Base-by-base conservation (phyloP, 2,113 vertebrate genomes). In the Dolichotis patagonum region DNA sequence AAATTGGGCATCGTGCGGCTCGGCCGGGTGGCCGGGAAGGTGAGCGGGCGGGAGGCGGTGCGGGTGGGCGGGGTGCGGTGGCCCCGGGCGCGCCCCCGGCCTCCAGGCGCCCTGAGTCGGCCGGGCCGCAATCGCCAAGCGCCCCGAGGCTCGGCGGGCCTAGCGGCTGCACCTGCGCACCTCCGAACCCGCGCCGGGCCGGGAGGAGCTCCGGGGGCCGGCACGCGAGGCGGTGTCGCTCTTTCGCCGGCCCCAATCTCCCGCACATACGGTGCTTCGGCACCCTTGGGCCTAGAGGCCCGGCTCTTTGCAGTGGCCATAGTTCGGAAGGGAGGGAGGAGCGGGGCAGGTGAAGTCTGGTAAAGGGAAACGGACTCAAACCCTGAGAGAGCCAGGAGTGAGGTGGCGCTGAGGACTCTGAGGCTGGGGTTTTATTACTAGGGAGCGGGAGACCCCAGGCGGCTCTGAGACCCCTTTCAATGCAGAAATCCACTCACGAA, bases 11-110 rank as follows among this genome's bases (percentile, higher is more conserved):
- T 99, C 98, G 99, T 99, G 96, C 99, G 99, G 98, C 99, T 99
- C 98, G 99, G 99, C 99, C 99, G 99, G 98, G 99, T 99, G 99
- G 99, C 99, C 98, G 99, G 99, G 98, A 99, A 99, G 99, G 99
- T 99, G 99, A 97, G 97, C 95, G 54, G 90, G 46, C 93, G 54
- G 43, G 96, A 97, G 78, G 96, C 97, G 98, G 98, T 97, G 96
- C 14, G 78, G 80, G 94, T 46, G 69, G 49, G 67, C 46, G 65
- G 22, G 28, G 56, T 71, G 14, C 82, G 63, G 38, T 12, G n/a
- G 46, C 26, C 26, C 46, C 14, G 46, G 94, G n/a, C 49, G 65
- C 58, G 12, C 41, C 28, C 83, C 22, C 49, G 11, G 56, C 13
- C 4, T 38, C 16, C 16, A 58, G 30, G 9, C 28, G 32, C 58